Evolutionary conservation across 37 sponge, comb jelly and placozoan genomes (phyloP).

Genomic region (Ianthella basta): DNA sequence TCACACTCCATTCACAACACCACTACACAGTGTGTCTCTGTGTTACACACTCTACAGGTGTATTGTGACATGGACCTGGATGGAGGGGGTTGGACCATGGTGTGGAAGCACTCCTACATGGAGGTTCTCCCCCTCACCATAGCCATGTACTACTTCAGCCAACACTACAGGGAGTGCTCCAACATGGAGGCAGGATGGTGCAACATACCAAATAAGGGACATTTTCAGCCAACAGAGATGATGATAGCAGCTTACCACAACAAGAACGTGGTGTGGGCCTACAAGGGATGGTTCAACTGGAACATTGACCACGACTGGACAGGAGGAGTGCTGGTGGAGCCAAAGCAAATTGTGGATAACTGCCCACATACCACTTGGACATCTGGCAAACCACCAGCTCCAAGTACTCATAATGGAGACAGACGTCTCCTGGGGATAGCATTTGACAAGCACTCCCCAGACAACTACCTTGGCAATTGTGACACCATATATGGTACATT

Average conservation of each 20-base stretch:
- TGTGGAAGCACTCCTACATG: constrained; percentile 26
- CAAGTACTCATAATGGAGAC: not conserved
- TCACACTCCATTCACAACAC: no score
- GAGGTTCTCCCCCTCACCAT: not conserved
- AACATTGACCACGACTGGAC: constrained; percentile 25
- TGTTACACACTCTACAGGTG: not conserved
- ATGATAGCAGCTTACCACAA: constrained; percentile 9
- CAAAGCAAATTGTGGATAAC: constrained; percentile 17
- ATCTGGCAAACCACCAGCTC: not conserved
- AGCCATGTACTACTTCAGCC: constrained; percentile 11
- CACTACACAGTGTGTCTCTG: no score
- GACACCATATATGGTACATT: not conserved
- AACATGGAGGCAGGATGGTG: constrained; percentile 16
- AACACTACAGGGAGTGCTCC: not conserved
- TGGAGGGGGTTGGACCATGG: constrained; percentile 21
- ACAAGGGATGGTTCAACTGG: constrained; percentile 30
- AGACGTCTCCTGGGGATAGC: constrained; percentile 7
- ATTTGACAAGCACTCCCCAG: constrained; percentile 10
- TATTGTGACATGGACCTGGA: constrained; percentile 23
- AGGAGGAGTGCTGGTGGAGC: constrained; percentile 18
- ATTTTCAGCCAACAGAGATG: constrained; percentile 27
- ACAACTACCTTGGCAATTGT: not conserved
- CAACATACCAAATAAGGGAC: not conserved
- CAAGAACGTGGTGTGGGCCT: not conserved
- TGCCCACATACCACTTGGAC: not conserved